Percentiles rank a stretch among this genome's conserved stretches.
phyloP scores from a whole-genome alignment of 1,140 invertebrate species.

The silkworm (Bombyx mori) region DNA sequence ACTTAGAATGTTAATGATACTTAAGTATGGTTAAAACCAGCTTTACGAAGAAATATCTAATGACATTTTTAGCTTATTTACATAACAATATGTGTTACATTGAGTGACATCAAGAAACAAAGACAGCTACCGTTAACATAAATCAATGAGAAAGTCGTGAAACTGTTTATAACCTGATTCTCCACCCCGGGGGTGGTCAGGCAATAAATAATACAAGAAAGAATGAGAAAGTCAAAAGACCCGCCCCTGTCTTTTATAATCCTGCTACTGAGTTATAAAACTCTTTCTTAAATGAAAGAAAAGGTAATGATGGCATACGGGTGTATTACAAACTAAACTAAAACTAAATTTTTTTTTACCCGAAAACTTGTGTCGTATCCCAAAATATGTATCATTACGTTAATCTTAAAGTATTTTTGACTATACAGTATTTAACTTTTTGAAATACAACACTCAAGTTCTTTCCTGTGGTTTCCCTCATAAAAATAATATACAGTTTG shows the following conservation, averaged over 20 bases:
- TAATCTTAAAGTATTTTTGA: too few species aligned
- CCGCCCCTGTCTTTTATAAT: slow-evolving; percentile 35
- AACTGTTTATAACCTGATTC: slow-evolving; percentile 23
- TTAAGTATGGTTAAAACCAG: not conserved
- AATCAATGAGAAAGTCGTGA: slow-evolving; percentile 25
- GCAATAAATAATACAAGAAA: slow-evolving; percentile 15
- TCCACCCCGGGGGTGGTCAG: slow-evolving; percentile 25
- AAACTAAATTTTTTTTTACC: not conserved
- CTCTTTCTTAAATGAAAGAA: slow-evolving; percentile 30
- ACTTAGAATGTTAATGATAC: not conserved
- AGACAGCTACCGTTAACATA: slow-evolving; percentile 23
- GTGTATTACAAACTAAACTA: slow-evolving; percentile 10
- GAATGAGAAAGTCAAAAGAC: slow-evolving; percentile 14
- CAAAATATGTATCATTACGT: not conserved
- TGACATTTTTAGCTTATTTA: too few species aligned
- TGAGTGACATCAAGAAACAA: not conserved
- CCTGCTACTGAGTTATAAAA: slow-evolving; percentile 52
- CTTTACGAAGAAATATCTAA: too few species aligned
- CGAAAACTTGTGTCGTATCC: not conserved
- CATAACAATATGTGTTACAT: not conserved
- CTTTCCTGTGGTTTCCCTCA: too few species aligned
- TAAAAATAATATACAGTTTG: not conserved
- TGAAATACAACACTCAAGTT: too few species aligned
- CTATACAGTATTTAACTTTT: too few species aligned
- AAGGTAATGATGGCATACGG: slow-evolving; percentile 23